Evolutionary conservation across 2,888 invertebrate genomes (phyloP), one percentile per base, ranked within the genome.

Genomic region (Protula sp.): DNA sequence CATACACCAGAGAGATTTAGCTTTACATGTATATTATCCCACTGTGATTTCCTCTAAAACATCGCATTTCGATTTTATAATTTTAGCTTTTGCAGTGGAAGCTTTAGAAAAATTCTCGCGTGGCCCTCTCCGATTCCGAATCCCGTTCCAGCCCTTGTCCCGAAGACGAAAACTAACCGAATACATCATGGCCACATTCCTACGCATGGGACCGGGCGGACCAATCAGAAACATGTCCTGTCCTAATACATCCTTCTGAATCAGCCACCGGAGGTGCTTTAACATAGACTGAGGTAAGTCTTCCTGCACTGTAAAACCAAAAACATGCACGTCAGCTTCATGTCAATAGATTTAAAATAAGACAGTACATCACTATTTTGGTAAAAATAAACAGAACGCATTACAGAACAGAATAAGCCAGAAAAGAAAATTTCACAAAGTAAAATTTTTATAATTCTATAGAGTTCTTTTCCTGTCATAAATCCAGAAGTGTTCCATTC

Each of bases 201-300:
- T 84, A 70, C 92, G 86, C 60, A 87, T 83, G 0, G 90, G 88
- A 0, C 97, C 97, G 4, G 97, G 97, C 29, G 89, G 86, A 0
- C 97, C 98, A 61, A 97, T 86, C 38, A 98, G 83, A 80, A 97
- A 98, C 83, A 97, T 91, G 76, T 98, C 98, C 81, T 98, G 98
- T 0, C 91, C 89, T 2, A 98, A 83, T 28, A 87, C 77, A 81
- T 97, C 82, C 77, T 97, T 97, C 78, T 97, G 94, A 83, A 95
- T 86, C 87, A 97, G 92, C 97, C 97, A 97, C 86, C 90, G 85
- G 70, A 97, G 82, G 78, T 94, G 91, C 63, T 88, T 86, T 3
- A 93, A 81, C 0, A 87, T 86, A 61, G 88, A 88, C 82, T 92
- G 92, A 31, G 80, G 72, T 22, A 72, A 59, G 30, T 73, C 65